Evolutionary conservation across 2,113 vertebrate species (phyloP), one percentile per base, ranked within the genome.

Genomic region (Ramphastos sulfuratus): DNA sequence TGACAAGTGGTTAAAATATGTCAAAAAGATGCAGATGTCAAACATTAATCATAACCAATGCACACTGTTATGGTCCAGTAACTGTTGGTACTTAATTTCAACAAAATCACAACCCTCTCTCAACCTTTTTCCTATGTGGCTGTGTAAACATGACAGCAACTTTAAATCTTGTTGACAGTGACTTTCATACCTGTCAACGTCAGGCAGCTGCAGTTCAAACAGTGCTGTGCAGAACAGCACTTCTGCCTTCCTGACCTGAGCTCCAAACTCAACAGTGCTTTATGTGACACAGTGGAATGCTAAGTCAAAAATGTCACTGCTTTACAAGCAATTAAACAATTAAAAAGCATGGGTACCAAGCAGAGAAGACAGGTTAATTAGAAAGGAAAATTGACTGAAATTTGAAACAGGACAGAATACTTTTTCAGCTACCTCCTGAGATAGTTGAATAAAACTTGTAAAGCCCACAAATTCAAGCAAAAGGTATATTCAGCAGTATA

Each of bases 151-250:
- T 72, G 92, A 96, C 95, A 93, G 93, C 71, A 90, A 92, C 90
- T 94, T 96, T 95, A 96, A 97, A 92, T 96, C 93, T 93, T 92
- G 48, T 58, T 95, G 95, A 92, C 94, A 95, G 85, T 89, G 89
- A 58, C 37, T 94, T 95, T 67, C 28, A 9, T 76, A 54, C 72
- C 75, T 95, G 89, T 88, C 94, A 95, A 71, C 5, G 27, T 50
- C 44, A 94, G 82, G 89, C 77, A 71, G 87, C 59, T 80, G 60
- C 35, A 81, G 84, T 91, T 94, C 93, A 82, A 87, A 74, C 31
- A 52, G 46, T 31, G 75, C 66, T 73, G 69, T 76, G 46, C 58
- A 58, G 50, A 78, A 89, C 86, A 61, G 7, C 60, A 74, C 54
- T 74, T 89, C 12, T 24, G 1, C 91, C 59, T 50, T 87, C 71